A percentile compares a stretch with the other conserved stretches of the same genome.
Conservation (phyloP, 2,797 vertebrate species). For the Meda fulgida region DNA sequence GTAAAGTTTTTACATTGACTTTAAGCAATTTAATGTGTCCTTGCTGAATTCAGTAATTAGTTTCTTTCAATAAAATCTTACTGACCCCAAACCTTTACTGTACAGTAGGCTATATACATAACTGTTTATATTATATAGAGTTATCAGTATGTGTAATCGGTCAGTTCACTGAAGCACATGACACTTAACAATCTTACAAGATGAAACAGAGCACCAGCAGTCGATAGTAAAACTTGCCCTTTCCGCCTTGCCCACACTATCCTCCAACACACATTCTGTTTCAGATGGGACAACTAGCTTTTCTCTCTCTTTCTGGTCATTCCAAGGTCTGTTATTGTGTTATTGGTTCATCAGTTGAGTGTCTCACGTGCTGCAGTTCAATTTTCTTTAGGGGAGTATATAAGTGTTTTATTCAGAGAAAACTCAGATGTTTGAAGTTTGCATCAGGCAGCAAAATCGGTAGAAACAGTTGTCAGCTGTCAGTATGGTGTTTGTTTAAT, state of each 20-base stretch:
- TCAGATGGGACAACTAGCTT: slow-evolving; percentile 1
- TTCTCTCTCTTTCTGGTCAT: neutral
- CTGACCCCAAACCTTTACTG: neutral
- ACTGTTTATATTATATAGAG: neutral
- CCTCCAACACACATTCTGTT: slow-evolving; percentile 36
- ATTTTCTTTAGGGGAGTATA: neutral
- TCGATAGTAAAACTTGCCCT: slow-evolving; percentile 5
- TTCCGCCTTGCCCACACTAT: slow-evolving; percentile 13
- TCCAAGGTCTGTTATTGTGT: slow-evolving; percentile 1
- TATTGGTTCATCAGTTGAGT: neutral
- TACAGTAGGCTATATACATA: neutral
- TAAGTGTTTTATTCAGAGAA: neutral
- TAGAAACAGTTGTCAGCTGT: slow-evolving; percentile 16
- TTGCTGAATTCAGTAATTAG: neutral
- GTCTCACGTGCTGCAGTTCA: neutral
- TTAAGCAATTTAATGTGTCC: neutral
- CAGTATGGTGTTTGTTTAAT: slow-evolving; percentile 16
- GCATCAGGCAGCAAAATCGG: neutral
- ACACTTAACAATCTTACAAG: slow-evolving; percentile 6
- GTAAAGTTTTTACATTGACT: neutral
- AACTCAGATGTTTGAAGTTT: neutral
- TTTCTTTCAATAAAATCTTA: neutral
- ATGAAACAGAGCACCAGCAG: slow-evolving; percentile 12
- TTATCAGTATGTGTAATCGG: neutral
- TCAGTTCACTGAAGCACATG: neutral